phyloP scores from a whole-genome alignment of 64 coral and sea anemone genomes.

The Porites lutea region DNA sequence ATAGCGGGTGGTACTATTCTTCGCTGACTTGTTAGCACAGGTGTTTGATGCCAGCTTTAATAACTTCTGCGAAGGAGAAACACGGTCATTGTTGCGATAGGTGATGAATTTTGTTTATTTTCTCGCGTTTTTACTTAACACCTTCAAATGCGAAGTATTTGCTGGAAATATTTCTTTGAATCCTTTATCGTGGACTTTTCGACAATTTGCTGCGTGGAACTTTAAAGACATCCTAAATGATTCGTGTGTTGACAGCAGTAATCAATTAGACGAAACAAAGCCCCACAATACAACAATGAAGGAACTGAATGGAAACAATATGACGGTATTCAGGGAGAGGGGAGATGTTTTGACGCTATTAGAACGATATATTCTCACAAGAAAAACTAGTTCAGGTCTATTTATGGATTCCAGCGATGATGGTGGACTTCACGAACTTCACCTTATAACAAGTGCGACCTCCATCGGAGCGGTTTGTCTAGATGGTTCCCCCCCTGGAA shows the following conservation, averaged over 20 bases:
- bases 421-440: not conserved
- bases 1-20: too few relatives aligned
- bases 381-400: not conserved
- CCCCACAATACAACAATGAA: not conserved
- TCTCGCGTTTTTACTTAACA: not conserved
- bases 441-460: not conserved
- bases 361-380: not conserved
- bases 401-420: not conserved
- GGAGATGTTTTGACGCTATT: not conserved
- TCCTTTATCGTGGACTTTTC: not conserved
- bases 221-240: not conserved
- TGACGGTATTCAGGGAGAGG: not conserved
- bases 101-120: not conserved
- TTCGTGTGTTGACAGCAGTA: not conserved
- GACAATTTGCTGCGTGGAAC: not conserved
- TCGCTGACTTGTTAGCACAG: too few relatives aligned
- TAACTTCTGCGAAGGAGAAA: too few relatives aligned
- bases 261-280: not conserved
- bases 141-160: not conserved
- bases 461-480: constrained; percentile 29
- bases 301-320: not conserved
- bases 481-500: constrained; percentile 59
- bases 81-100: too few relatives aligned
- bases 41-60: too few relatives aligned
- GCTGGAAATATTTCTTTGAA: not conserved